Percentiles rank a stretch among this genome's conserved stretches.
These are phyloP conservation scores for Gallinago jamesoni DNA, from an alignment of 2,113 vertebrate genomes.

Conservation along the genomic window DNA sequence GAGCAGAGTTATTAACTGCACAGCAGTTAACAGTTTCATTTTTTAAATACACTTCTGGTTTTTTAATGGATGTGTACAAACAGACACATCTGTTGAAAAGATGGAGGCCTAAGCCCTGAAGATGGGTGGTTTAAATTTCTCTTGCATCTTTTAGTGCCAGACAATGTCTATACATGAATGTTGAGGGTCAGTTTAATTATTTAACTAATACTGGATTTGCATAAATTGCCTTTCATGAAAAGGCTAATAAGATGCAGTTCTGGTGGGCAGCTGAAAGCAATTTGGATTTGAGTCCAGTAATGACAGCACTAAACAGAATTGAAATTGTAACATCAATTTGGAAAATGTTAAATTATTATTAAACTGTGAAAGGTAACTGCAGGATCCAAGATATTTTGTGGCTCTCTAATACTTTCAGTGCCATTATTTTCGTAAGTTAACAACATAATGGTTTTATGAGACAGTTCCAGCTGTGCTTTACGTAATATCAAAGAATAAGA, in stretches of 20 bases:
- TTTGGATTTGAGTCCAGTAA: slow-evolving; percentile 68
- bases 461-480: slow-evolving; percentile 52
- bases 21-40: not conserved
- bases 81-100: slow-evolving; percentile 31
- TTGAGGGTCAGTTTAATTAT: slow-evolving; percentile 75
- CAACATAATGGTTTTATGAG: slow-evolving; percentile 28
- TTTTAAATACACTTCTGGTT: not conserved
- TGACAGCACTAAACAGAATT: slow-evolving; percentile 62
- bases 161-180: slow-evolving; percentile 56
- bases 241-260: slow-evolving; percentile 72
- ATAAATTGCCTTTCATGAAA: slow-evolving; percentile 78
- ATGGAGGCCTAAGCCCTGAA: not conserved
- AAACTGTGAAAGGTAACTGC: slow-evolving; percentile 23
- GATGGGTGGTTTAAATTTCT: slow-evolving; percentile 46
- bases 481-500: slow-evolving; percentile 42
- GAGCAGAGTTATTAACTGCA: not conserved
- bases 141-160: slow-evolving; percentile 36
- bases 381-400: slow-evolving; percentile 25
- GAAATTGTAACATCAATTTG: slow-evolving; percentile 54
- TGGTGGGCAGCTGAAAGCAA: slow-evolving; percentile 72
- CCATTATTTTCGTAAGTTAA: slow-evolving; percentile 44
- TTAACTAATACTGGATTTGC: slow-evolving; percentile 80
- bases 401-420: not conserved
- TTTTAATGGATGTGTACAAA: not conserved
- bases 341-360: slow-evolving; percentile 66